phyloP scores from a whole-genome alignment of 2,888 invertebrate genomes.

The Halictus ligatus region DNA sequence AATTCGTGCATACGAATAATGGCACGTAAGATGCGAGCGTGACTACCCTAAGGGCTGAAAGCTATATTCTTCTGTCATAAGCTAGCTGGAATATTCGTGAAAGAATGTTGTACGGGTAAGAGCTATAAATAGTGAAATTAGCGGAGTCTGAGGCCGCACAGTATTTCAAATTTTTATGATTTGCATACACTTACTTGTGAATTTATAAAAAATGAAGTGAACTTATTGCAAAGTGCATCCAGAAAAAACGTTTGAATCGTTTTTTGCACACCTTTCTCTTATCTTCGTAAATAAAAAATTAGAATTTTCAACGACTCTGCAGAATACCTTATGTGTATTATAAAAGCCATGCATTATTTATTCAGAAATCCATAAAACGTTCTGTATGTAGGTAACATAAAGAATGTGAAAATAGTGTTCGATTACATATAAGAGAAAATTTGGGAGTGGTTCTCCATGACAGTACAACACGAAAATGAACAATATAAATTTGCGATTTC shows the following conservation, averaged over 20 bases:
- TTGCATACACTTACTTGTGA: neutral
- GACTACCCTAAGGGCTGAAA: conserved; percentile 17
- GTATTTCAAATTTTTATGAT: neutral
- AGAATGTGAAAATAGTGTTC: neutral
- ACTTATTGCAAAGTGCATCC: neutral
- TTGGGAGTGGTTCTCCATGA: no score
- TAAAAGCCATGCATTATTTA: neutral
- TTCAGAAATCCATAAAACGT: neutral
- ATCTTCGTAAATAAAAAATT: neutral
- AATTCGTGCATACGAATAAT: conserved; percentile 27
- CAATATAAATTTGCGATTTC: no score
- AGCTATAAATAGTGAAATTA: conserved; percentile 1
- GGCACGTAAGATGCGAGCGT: conserved; percentile 28
- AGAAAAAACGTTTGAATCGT: neutral
- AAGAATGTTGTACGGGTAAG: conserved; percentile 35
- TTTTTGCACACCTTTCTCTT: neutral
- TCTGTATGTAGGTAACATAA: neutral
- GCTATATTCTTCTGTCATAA: conserved; percentile 12
- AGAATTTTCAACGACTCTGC: neutral
- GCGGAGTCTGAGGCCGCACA: neutral
- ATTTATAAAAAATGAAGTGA: neutral
- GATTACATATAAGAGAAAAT: no score
- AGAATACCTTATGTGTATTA: neutral
- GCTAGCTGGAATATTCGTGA: conserved; percentile 29
- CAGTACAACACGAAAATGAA: no score